Evolutionary conservation across 2,113 vertebrate species (phyloP), one percentile per base, ranked within the genome.

Genomic region (Thomomys bottae): DNA sequence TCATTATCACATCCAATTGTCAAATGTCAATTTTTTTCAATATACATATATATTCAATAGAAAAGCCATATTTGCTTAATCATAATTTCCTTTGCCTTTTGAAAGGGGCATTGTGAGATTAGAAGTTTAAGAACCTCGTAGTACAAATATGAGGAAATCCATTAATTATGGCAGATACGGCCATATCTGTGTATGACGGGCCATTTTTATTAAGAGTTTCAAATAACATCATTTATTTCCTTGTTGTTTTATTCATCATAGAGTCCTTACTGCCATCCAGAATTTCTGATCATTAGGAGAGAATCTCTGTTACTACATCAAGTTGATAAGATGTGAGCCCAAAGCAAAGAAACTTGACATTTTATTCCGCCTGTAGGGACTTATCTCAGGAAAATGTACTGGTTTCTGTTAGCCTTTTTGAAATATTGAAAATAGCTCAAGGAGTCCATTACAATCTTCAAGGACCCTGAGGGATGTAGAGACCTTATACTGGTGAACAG

Each of bases 371-470:
- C 78, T 68, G 17, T 34, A 79, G 67, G 78, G 61, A 91, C 26
- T 87, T 86, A 86, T 87, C 42, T 82, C 75, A 68, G 40, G 57
- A 92, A 89, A 94, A 92, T 71, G 24, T 72, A 92, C 73, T 68
- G 61, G 42, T 83, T 91, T 95, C 82, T 85, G 61, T 78, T 94
- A 93, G 61, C 54, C 49, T 82, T 94, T 93, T 36, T 71, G 71
- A 91, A 95, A 94, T 94, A 89, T 66, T 94, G 82, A 95, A 95
- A 92, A 88, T 82, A 80, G 79, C 67, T 95, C 82, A 79, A 93
- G 49, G 71, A 94, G 38, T 49, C 72, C 71, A 91, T 94, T 87
- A 71, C n/a, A 92, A 81, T 88, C 88, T 71, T 93, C 70, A 80
- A 89, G 61, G 85, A 94, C 61, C 77, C 82, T 79, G 24, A 82